Evolutionary conservation across 2,113 vertebrate genomes (phyloP).

Genomic region (Prochilodus magdalenae): DNA sequence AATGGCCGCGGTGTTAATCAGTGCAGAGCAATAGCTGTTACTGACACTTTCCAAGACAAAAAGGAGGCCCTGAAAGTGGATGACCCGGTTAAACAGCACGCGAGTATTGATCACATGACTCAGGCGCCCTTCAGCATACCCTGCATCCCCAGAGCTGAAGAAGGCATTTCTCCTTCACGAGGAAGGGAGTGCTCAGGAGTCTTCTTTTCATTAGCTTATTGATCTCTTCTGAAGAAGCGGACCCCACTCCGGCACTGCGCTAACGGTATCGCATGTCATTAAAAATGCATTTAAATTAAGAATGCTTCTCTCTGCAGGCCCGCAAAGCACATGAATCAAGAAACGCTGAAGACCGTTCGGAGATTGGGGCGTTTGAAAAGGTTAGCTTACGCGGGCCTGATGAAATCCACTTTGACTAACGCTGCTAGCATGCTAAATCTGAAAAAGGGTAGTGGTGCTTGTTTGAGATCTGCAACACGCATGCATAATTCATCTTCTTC

Average conservation of each 20-base stretch:
- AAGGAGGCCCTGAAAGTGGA: conserved; percentile 24
- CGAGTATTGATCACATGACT: conserved; percentile 61
- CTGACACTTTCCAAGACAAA: neutral
- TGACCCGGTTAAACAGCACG: conserved; percentile 53
- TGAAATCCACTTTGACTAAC: conserved; percentile 5
- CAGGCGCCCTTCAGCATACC: conserved; percentile 61
- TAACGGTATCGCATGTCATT: conserved; percentile 29
- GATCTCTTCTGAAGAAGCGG: conserved; percentile 39
- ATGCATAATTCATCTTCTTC: conserved; percentile 23
- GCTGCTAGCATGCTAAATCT: neutral
- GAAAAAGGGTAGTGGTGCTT: neutral
- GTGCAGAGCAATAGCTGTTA: conserved; percentile 60
- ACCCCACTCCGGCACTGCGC: conserved; percentile 17
- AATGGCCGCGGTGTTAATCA: conserved; percentile 59
- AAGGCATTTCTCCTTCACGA: conserved; percentile 31
- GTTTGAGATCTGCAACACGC: conserved; percentile 6
- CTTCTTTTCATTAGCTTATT: conserved; percentile 51
- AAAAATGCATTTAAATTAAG: conserved; percentile 42
- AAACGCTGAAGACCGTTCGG: neutral
- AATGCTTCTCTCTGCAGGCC: neutral
- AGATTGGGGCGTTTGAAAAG: conserved; percentile 17
- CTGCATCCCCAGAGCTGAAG: conserved; percentile 40
- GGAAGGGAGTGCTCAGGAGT: conserved; percentile 25
- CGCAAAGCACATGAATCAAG: neutral
- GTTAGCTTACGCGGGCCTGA: neutral